Evolutionary conservation across 2,888 invertebrate genomes (phyloP).

Genomic region (Mycogona germanica): DNA sequence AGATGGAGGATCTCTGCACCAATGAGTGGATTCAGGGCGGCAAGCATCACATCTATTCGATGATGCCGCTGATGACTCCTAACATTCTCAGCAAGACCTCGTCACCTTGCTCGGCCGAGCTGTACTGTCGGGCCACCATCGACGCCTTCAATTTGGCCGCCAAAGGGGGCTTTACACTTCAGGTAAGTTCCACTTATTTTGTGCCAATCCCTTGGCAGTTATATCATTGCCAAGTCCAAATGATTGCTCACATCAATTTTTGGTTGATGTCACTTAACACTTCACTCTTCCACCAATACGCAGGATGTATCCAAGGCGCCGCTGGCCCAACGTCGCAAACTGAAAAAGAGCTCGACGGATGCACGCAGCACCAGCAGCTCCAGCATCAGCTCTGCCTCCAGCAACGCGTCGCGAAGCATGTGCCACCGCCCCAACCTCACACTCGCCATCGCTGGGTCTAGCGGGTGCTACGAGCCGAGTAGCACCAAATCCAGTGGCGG

Average conservation of each 20-base stretch:
- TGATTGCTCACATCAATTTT: too few relatives aligned
- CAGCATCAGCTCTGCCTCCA: constrained; percentile 37
- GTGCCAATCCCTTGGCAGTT: too few relatives aligned
- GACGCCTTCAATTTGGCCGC: constrained; percentile 55
- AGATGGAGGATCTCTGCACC: constrained; percentile 50
- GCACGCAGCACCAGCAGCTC: constrained; percentile 37
- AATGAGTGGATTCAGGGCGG: constrained; percentile 51
- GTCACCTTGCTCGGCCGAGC: constrained; percentile 39
- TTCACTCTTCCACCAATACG: not conserved
- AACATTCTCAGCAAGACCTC: constrained; percentile 41
- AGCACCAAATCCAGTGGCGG: constrained; percentile 26
- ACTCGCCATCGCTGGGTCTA: constrained; percentile 26
- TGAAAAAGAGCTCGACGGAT: constrained; percentile 42
- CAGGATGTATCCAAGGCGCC: constrained; percentile 58
- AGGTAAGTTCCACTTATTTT: constrained; percentile 31
- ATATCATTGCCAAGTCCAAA: too few relatives aligned
- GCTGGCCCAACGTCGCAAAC: constrained; percentile 52
- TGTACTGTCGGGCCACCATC: constrained; percentile 48
- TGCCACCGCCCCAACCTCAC: constrained; percentile 37
- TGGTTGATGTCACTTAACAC: too few relatives aligned
- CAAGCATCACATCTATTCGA: constrained; percentile 32
- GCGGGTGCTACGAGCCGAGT: constrained; percentile 28
- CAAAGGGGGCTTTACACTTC: constrained; percentile 55
- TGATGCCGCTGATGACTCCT: constrained; percentile 49
- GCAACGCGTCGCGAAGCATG: constrained; percentile 34